Conservation (phyloP, 2,797 vertebrate genomes). For the Hippopotamyrus pictus region DNA sequence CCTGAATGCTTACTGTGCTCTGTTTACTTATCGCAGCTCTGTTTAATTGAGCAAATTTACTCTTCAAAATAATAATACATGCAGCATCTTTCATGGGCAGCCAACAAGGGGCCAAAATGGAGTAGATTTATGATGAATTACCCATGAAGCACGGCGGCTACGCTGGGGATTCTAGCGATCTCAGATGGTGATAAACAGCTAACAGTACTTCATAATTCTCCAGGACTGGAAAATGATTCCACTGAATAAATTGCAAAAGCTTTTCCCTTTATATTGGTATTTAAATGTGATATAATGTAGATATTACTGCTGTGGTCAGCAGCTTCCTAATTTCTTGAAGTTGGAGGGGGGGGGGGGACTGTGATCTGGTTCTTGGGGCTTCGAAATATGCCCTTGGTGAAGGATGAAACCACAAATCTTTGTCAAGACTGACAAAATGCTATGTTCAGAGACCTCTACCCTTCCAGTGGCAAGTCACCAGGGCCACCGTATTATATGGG, state of each 20-base stretch:
- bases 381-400: neutral
- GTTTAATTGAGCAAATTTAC: neutral
- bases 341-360: neutral
- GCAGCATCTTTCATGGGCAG: neutral
- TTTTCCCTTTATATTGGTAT: neutral
- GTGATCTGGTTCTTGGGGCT: neutral
- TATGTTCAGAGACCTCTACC: neutral
- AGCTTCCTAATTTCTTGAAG: neutral
- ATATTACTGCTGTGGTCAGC: neutral
- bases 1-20: neutral
- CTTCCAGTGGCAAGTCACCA: neutral
- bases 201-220: neutral
- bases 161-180: neutral
- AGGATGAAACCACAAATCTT: conserved; percentile 10
- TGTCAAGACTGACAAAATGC: neutral
- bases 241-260: neutral
- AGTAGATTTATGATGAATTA: neutral
- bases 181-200: neutral
- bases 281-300: neutral
- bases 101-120: neutral
- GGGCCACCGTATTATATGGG: neutral
- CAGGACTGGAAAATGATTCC: neutral
- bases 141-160: neutral
- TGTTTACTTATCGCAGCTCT: neutral
- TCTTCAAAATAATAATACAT: neutral